Conservation (phyloP, 2,888 invertebrate genomes). For the Acleris emargana region DNA sequence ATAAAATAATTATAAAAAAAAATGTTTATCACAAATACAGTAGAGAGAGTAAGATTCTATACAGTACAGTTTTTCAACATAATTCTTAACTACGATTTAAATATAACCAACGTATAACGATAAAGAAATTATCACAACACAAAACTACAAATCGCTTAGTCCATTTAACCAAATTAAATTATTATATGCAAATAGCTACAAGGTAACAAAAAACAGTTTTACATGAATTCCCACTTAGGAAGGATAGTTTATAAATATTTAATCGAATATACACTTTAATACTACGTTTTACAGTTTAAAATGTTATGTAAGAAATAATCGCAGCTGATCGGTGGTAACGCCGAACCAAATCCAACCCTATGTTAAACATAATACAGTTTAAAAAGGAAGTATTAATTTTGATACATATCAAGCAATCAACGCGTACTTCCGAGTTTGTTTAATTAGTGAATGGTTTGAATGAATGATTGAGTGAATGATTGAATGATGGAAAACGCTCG, state of each 20-base stretch:
- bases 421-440: conserved; percentile 30
- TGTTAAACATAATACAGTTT: background rate
- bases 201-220: conserved; percentile 28
- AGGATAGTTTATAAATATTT: conserved; percentile 13
- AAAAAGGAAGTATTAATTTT: background rate
- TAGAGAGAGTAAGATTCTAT: too few species aligned
- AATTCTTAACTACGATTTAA: background rate
- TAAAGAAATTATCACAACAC: background rate
- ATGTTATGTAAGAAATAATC: background rate
- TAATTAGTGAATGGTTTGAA: conserved; percentile 34
- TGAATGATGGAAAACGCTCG: conserved; percentile 23
- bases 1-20: too few species aligned
- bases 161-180: conserved; percentile 33
- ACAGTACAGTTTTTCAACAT: too few species aligned
- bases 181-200: conserved; percentile 28
- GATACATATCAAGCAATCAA: conserved; percentile 20
- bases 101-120: background rate
- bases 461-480: conserved; percentile 27
- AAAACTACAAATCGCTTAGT: conserved; percentile 13
- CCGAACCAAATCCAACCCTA: conserved; percentile 7
- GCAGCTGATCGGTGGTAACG: background rate
- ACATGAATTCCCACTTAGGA: conserved; percentile 31
- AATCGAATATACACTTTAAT: background rate
- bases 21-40: too few species aligned
- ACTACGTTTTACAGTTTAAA: background rate